phyloP scores from a whole-genome alignment of 2,113 vertebrate genomes.

The Barbus barbus region DNA sequence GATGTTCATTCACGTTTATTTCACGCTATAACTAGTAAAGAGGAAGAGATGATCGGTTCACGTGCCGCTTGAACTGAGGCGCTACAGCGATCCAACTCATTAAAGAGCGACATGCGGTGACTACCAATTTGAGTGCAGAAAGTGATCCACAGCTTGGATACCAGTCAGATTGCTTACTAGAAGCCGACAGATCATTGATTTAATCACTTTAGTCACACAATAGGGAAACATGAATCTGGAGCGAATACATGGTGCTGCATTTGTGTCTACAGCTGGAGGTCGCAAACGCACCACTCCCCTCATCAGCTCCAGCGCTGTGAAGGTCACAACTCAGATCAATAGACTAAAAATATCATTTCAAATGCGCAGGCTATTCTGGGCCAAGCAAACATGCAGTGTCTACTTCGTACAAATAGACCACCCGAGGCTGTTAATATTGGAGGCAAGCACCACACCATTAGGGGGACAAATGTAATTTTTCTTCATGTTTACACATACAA shows the following conservation, averaged over 20 bases:
- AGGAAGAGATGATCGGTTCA: too few relatives aligned
- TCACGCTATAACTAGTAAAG: too few relatives aligned
- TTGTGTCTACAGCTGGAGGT: conserved; percentile 4
- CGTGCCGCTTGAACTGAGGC: too few relatives aligned
- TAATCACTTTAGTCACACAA: too few relatives aligned
- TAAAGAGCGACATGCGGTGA: too few relatives aligned
- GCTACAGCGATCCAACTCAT: too few relatives aligned
- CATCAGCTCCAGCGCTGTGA: conserved; percentile 31
- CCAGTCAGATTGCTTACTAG: too few relatives aligned
- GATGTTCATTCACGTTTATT: too few relatives aligned
- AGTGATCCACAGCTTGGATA: background rate
- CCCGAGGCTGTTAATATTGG: conserved; percentile 31
- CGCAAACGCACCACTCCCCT: background rate
- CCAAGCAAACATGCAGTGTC: conserved; percentile 37
- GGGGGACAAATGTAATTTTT: background rate
- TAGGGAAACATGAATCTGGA: too few relatives aligned
- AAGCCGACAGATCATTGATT: too few relatives aligned
- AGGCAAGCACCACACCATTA: conserved; percentile 30
- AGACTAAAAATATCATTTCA: conserved; percentile 74
- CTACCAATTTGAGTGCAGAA: background rate
- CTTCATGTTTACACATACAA: background rate
- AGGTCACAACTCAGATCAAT: conserved; percentile 63
- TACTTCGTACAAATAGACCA: conserved; percentile 3
- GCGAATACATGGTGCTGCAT: background rate
- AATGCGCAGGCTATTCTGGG: conserved; percentile 49